Conservation (phyloP, 2,113 vertebrate genomes). For the Corapipo altera region DNA sequence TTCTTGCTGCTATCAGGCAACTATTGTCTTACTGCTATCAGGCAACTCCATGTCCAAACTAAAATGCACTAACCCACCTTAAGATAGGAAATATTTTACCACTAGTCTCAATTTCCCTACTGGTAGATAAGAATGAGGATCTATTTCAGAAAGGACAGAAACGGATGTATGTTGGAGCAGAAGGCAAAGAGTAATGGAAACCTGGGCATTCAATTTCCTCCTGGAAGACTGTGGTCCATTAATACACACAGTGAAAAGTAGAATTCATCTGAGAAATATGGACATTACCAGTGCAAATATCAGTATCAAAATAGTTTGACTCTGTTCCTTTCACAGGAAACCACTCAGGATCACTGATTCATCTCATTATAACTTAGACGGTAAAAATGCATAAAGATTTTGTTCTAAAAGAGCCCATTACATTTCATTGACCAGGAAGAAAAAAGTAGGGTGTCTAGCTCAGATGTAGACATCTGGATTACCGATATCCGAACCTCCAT, state of each 20-base stretch:
- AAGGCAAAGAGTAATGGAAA: background rate
- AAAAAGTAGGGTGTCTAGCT: background rate
- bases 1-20: background rate
- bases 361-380: background rate
- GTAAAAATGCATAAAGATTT: background rate
- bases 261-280: background rate
- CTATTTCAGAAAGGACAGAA: background rate
- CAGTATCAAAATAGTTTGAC: background rate
- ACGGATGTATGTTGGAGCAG: background rate
- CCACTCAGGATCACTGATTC: background rate
- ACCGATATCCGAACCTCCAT: background rate
- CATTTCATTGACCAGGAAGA: background rate
- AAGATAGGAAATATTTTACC: background rate
- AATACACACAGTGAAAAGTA: background rate
- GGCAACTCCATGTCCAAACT: background rate
- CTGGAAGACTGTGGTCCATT: background rate
- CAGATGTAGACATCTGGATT: background rate
- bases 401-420: background rate
- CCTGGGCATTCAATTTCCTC: background rate
- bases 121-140: background rate
- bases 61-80: background rate
- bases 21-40: background rate
- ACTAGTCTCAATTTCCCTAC: background rate
- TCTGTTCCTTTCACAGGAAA: background rate
- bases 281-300: background rate